Percentiles rank a stretch among this genome's conserved stretches.
phyloP scores from a whole-genome alignment of 2,888 invertebrate species.

The Asteroscopus sphinx region DNA sequence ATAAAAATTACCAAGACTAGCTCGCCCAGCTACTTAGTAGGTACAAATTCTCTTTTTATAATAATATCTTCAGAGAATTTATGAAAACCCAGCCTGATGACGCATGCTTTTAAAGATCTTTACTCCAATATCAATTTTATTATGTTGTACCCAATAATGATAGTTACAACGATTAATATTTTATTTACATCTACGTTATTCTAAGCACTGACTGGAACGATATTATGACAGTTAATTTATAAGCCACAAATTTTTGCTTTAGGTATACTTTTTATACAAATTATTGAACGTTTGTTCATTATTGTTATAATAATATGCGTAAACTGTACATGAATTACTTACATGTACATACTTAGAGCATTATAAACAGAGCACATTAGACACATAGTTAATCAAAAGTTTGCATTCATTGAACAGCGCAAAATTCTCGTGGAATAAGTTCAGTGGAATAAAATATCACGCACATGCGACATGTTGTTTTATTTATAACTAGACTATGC shows the following conservation, averaged over 20 bases:
- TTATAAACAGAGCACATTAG: slow-evolving; percentile 85
- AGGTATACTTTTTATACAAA: slow-evolving; percentile 81
- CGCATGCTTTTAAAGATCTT: slow-evolving; percentile 30
- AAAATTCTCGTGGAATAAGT: slow-evolving; percentile 82
- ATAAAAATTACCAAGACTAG: slow-evolving; percentile 19
- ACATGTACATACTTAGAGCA: slow-evolving; percentile 70
- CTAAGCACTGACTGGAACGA: slow-evolving; percentile 69
- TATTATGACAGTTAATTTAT: slow-evolving; percentile 63
- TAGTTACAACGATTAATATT: slow-evolving; percentile 55
- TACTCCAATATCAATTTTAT: slow-evolving; percentile 23
- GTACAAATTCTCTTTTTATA: slow-evolving; percentile 26
- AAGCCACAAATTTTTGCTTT: slow-evolving; percentile 72
- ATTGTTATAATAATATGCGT: slow-evolving; percentile 71
- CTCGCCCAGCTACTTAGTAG: slow-evolving; percentile 35
- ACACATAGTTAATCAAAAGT: slow-evolving; percentile 81
- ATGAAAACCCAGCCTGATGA: slow-evolving; percentile 22
- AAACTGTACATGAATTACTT: slow-evolving; percentile 69
- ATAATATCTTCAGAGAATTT: slow-evolving; percentile 25
- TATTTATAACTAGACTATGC: slow-evolving; percentile 58
- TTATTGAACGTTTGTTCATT: slow-evolving; percentile 78
- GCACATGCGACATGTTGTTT: slow-evolving; percentile 86
- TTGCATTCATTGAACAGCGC: slow-evolving; percentile 82
- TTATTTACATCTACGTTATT: slow-evolving; percentile 57
- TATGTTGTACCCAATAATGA: slow-evolving; percentile 43
- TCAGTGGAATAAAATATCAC: slow-evolving; percentile 88